Evolutionary conservation across 2,797 vertebrate genomes (phyloP).

Genomic region (Odontamblyopus lacepedii): DNA sequence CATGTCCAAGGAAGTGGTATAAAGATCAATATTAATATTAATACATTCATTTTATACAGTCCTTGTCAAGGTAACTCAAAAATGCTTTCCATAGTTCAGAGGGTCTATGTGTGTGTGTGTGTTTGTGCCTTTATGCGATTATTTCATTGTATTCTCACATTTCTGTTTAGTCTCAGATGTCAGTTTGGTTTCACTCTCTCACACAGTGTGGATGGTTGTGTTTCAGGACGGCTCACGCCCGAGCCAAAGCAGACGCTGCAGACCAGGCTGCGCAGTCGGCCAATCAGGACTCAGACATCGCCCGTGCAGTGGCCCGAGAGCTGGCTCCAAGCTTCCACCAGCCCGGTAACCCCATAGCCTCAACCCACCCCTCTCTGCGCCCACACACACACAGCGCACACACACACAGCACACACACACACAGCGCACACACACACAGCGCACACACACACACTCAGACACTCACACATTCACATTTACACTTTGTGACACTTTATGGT

Average conservation of each 20-base stretch:
- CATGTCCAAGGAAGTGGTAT: too few species aligned
- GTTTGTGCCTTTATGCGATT: too few species aligned
- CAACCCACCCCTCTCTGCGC: not conserved
- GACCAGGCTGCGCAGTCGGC: slow-evolving; percentile 89
- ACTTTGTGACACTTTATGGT: too few species aligned
- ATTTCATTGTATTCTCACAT: too few species aligned
- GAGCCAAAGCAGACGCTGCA: slow-evolving; percentile 91
- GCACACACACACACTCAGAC: not conserved
- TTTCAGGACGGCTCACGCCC: slow-evolving; percentile 89
- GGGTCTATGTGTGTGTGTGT: too few species aligned
- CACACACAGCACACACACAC: not conserved
- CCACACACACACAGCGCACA: not conserved
- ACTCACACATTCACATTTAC: too few species aligned
- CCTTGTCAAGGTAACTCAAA: too few species aligned
- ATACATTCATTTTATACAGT: too few species aligned
- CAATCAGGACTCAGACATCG: slow-evolving; percentile 89
- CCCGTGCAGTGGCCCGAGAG: slow-evolving; percentile 90
- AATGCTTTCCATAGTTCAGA: too few species aligned
- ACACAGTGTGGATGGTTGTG: not conserved
- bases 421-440: not conserved
- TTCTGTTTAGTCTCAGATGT: too few species aligned
- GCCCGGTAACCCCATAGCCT: slow-evolving; percentile 69
- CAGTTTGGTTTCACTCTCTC: too few species aligned
- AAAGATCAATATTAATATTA: too few species aligned
- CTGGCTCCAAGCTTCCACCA: slow-evolving; percentile 94